phyloP scores from a whole-genome alignment of 2,797 vertebrate genomes.

The Halcyon chelicuti region DNA sequence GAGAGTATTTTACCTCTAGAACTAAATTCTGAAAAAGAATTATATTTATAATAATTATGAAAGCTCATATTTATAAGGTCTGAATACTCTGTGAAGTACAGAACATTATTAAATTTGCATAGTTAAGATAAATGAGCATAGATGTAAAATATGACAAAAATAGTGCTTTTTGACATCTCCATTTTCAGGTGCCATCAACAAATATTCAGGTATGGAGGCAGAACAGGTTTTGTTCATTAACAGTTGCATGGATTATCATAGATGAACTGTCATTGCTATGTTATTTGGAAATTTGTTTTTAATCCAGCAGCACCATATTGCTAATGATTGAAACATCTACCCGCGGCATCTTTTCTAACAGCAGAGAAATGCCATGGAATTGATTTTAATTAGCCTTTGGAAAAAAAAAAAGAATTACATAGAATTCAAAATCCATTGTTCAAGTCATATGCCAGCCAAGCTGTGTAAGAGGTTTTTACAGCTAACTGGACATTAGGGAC shows the following conservation, averaged over 20 bases:
- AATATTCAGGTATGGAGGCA: conserved; percentile 61
- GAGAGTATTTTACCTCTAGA: background rate
- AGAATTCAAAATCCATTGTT: conserved; percentile 74
- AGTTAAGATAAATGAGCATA: conserved; percentile 49
- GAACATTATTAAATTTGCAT: conserved; percentile 57
- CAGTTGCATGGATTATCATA: conserved; percentile 63
- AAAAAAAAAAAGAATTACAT: conserved; percentile 38
- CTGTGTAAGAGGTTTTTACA: conserved; percentile 26
- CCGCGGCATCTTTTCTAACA: conserved; percentile 69
- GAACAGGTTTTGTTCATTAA: conserved; percentile 59
- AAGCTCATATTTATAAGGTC: background rate
- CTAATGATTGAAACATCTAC: conserved; percentile 77
- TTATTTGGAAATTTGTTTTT: conserved; percentile 76
- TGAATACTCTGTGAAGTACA: conserved; percentile 16
- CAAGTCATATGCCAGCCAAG: conserved; percentile 62
- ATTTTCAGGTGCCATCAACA: conserved; percentile 62
- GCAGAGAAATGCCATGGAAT: conserved; percentile 72
- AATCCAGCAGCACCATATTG: conserved; percentile 75
- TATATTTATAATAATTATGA: background rate
- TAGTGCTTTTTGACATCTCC: conserved; percentile 44
- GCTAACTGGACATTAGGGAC: conserved; percentile 63
- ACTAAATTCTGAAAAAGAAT: background rate
- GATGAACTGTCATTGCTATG: conserved; percentile 62
- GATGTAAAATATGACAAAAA: conserved; percentile 19
- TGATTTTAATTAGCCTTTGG: conserved; percentile 78